phyloP scores from a whole-genome alignment of 2,797 vertebrate species.

The Centropyge bicolor region DNA sequence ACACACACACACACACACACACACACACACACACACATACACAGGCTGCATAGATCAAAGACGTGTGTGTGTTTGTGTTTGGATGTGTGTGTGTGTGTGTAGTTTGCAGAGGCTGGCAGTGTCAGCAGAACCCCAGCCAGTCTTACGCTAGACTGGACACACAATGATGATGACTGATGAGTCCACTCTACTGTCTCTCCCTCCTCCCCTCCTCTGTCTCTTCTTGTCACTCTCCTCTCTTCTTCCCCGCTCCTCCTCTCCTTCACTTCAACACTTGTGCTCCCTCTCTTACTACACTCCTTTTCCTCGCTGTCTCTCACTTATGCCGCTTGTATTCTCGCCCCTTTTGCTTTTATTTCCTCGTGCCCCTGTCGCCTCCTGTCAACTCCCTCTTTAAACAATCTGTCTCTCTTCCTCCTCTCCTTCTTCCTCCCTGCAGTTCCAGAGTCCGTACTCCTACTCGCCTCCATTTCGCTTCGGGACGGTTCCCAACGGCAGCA shows the following conservation, averaged over 20 bases:
- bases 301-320: slow-evolving; percentile 19
- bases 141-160: slow-evolving; percentile 73
- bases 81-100: slow-evolving; percentile 40
- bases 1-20: slow-evolving; percentile 39
- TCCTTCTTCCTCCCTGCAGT: slow-evolving; percentile 80
- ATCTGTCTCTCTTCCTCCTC: slow-evolving; percentile 25
- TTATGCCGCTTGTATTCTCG: slow-evolving; percentile 11
- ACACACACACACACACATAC: slow-evolving; percentile 39
- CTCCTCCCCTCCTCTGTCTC: slow-evolving; percentile 60
- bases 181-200: slow-evolving; percentile 66
- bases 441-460: slow-evolving; percentile 95
- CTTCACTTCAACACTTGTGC: slow-evolving; percentile 29
- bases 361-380: slow-evolving; percentile 12
- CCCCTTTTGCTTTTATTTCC: slow-evolving; percentile 27
- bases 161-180: slow-evolving; percentile 82
- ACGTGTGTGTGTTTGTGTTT: slow-evolving; percentile 21
- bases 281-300: background rate
- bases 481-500: slow-evolving; percentile 97
- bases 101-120: slow-evolving; percentile 61
- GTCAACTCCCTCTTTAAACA: slow-evolving; percentile 25
- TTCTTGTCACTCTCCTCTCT: slow-evolving; percentile 53
- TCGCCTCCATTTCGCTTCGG: slow-evolving; percentile 99
- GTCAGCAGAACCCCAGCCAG: slow-evolving; percentile 77
- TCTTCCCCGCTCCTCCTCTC: slow-evolving; percentile 23
- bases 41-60: slow-evolving; percentile 65